A percentile compares a stretch with the other conserved stretches of the same genome.
phyloP scores from a whole-genome alignment of 1,140 invertebrate species.

The Rhopalosiphum maidis region DNA sequence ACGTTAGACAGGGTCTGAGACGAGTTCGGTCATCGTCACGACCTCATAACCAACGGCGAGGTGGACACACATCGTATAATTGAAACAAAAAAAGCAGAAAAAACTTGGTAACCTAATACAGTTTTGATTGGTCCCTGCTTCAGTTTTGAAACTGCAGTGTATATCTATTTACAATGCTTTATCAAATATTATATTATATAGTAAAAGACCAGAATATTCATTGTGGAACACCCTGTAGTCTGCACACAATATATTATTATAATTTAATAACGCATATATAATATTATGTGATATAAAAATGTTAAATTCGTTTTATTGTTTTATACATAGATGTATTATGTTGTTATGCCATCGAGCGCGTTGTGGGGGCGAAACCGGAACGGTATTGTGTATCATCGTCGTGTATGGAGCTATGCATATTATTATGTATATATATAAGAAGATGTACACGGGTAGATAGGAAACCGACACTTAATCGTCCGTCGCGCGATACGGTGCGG shows the following conservation, averaged over 20 bases:
- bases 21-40: no score
- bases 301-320: constrained; percentile 45
- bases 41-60: no score
- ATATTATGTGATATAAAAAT: neutral
- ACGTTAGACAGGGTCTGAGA: no score
- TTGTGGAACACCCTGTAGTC: neutral
- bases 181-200: neutral
- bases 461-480: constrained; percentile 13
- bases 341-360: neutral
- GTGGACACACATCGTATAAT: no score
- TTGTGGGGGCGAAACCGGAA: neutral
- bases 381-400: neutral
- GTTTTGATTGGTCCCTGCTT: no score
- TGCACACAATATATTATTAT: neutral
- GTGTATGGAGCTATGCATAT: neutral
- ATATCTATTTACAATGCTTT: no score
- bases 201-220: no score
- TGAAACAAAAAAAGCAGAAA: no score
- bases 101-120: no score
- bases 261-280: neutral
- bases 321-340: neutral
- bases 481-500: neutral
- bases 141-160: no score
- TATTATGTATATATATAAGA: neutral
- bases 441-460: neutral